Evolutionary conservation across 2,888 invertebrate species (phyloP).

Genomic region (Drosophila macrothrix): DNA sequence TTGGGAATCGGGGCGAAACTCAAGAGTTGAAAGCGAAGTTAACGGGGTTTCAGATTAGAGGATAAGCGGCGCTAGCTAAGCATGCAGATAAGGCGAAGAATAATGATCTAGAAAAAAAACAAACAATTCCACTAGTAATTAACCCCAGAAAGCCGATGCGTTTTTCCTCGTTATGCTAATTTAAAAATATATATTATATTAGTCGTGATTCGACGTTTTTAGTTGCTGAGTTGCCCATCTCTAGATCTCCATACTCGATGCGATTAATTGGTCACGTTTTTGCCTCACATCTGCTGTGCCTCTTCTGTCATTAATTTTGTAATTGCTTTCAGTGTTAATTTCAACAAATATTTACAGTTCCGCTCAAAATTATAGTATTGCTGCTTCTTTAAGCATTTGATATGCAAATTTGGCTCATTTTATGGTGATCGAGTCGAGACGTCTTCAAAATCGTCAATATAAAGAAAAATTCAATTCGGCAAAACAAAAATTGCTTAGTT

Average conservation of each 20-base stretch:
- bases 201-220: neutral
- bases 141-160: slow-evolving; percentile 27
- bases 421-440: neutral
- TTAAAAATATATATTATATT: neutral
- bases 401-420: neutral
- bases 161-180: neutral
- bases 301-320: no score
- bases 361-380: neutral
- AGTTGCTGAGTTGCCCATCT: neutral
- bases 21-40: slow-evolving; percentile 21
- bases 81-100: neutral
- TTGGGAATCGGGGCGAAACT: neutral
- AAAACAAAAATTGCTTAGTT: neutral
- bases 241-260: neutral
- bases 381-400: neutral
- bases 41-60: slow-evolving; percentile 38
- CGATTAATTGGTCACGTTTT: slow-evolving; percentile 1
- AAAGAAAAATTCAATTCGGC: neutral
- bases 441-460: neutral
- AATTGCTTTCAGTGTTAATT: neutral
- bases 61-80: neutral
- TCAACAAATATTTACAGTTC: neutral
- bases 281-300: neutral
- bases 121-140: neutral
- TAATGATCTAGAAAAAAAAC: neutral